Evolutionary conservation across 2,888 invertebrate genomes (phyloP).

Genomic region (Halictus ligatus): DNA sequence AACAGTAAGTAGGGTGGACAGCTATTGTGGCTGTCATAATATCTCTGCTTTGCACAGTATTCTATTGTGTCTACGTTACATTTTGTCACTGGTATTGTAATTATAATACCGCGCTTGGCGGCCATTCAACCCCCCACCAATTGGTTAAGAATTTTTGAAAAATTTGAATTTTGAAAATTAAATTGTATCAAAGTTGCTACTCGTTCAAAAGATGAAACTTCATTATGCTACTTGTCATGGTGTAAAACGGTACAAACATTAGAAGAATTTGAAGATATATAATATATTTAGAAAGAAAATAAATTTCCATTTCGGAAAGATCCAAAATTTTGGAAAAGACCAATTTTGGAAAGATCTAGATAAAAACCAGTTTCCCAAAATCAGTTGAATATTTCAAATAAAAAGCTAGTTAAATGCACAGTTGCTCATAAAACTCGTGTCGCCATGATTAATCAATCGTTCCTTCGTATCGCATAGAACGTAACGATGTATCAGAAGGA

Average conservation of each 20-base stretch:
- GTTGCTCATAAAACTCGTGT: background rate
- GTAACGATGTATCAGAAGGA: too few species aligned
- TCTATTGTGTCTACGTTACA: background rate
- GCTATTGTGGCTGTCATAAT: background rate
- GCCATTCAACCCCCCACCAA: background rate
- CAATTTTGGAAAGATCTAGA: too few species aligned
- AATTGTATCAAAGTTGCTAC: background rate
- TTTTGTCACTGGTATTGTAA: background rate
- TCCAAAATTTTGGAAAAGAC: too few species aligned
- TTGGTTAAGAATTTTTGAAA: too few species aligned
- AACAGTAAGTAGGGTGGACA: background rate
- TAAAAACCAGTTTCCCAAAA: background rate
- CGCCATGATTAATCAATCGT: too few species aligned
- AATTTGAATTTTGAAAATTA: background rate
- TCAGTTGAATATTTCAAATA: background rate
- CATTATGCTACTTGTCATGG: background rate
- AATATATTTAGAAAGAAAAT: too few species aligned
- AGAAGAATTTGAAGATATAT: too few species aligned
- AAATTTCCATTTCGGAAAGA: too few species aligned
- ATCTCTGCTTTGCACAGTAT: background rate
- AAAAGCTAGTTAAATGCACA: background rate
- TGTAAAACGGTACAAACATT: too few species aligned
- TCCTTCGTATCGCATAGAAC: too few species aligned
- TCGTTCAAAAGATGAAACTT: background rate
- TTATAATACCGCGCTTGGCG: background rate